These are phyloP conservation scores for Ondatra zibethicus DNA, from an alignment of 2,113 vertebrate species.

Conservation along the genomic window DNA sequence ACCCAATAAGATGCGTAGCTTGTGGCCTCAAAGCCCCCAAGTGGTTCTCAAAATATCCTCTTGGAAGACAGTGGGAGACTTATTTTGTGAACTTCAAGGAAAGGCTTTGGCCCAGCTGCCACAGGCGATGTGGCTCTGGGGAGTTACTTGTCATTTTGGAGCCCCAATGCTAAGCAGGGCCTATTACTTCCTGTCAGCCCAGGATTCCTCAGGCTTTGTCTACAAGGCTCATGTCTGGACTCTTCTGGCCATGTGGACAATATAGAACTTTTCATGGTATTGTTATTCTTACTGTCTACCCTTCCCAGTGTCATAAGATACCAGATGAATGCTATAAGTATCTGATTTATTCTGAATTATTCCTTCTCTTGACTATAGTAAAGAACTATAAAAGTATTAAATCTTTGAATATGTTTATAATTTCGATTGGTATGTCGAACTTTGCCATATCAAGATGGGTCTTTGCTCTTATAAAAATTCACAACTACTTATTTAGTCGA, in stretches of 20 bases:
- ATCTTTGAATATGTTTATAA: background rate
- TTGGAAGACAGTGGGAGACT: background rate
- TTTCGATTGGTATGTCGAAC: background rate
- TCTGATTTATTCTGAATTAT: background rate
- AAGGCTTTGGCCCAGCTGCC: background rate
- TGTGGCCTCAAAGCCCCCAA: background rate
- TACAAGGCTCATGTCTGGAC: background rate
- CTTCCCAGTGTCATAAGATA: background rate
- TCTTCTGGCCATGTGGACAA: background rate
- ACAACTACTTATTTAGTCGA: background rate
- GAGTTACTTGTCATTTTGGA: background rate
- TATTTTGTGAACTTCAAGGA: background rate
- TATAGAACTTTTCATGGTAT: background rate
- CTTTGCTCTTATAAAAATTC: constrained; percentile 3
- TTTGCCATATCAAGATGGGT: background rate
- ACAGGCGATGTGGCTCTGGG: background rate
- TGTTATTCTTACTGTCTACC: background rate
- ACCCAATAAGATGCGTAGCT: background rate
- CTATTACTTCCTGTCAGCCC: background rate
- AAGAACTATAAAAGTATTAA: background rate
- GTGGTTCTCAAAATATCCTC: background rate
- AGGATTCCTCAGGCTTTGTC: background rate
- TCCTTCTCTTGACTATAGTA: background rate
- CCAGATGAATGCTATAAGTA: background rate
- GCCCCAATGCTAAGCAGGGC: background rate